These are phyloP conservation scores for Barnardius zonarius DNA, from an alignment of 2,113 vertebrate genomes.

Conservation along the genomic window DNA sequence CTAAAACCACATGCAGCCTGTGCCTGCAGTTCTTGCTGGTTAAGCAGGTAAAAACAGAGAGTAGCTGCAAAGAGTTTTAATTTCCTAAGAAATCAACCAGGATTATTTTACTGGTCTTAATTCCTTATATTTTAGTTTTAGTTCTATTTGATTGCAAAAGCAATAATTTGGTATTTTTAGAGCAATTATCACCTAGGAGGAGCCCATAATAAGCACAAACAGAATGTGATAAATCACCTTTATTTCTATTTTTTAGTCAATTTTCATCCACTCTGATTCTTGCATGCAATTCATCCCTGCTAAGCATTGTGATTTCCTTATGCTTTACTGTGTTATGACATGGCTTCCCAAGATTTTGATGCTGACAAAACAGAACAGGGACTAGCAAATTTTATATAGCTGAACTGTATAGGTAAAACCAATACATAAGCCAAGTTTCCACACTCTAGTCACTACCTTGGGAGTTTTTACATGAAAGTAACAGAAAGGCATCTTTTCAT, in stretches of 20 bases:
- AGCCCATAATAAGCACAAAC: background rate
- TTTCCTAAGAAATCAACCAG: background rate
- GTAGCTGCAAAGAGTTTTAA: background rate
- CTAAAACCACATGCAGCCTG: accelerated
- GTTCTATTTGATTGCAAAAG: background rate
- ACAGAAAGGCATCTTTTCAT: background rate
- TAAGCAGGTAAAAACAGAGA: background rate
- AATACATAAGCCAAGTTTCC: background rate
- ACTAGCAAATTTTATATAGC: background rate
- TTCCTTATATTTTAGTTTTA: background rate
- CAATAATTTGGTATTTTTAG: background rate
- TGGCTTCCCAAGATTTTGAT: background rate
- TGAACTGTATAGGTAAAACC: background rate
- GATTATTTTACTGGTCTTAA: background rate
- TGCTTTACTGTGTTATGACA: background rate
- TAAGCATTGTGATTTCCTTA: background rate
- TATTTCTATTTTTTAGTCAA: background rate
- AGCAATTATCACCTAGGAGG: background rate
- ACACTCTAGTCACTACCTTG: background rate
- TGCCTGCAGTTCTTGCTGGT: background rate
- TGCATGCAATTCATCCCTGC: background rate
- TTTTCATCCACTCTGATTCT: background rate
- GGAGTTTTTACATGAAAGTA: background rate
- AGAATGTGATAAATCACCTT: background rate
- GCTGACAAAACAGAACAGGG: background rate